These are phyloP conservation scores for Natator depressus DNA, from an alignment of 2,113 vertebrate species.

Conservation along the genomic window DNA sequence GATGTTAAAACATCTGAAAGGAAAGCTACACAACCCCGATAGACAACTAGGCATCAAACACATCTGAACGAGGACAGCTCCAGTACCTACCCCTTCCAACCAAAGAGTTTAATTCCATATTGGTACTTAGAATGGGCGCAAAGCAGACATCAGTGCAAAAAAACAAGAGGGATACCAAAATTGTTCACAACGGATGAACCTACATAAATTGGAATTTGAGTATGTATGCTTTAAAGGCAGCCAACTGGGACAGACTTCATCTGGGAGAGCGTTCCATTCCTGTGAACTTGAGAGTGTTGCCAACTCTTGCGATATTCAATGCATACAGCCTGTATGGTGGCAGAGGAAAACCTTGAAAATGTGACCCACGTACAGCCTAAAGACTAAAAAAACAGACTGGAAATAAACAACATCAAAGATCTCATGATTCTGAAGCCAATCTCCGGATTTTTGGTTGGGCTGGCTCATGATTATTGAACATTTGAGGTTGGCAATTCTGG, in stretches of 20 bases:
- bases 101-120: neutral
- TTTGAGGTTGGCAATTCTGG: neutral
- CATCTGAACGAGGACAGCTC: accelerated
- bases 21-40: neutral
- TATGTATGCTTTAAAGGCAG: neutral
- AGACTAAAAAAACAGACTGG: neutral
- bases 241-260: neutral
- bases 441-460: neutral
- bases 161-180: neutral
- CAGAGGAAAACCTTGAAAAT: neutral
- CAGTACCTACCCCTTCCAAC: neutral
- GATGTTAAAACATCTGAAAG: neutral
- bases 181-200: neutral
- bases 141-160: neutral
- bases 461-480: neutral
- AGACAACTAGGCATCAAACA: neutral
- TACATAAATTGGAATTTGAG: neutral
- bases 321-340: neutral
- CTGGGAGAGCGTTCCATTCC: neutral
- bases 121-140: neutral
- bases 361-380: neutral
- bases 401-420: neutral
- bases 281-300: neutral
- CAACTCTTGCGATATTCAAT: neutral
- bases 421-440: neutral